Evolutionary conservation across 2,888 invertebrate species (phyloP), one percentile per base, ranked within the genome.

Genomic region (Rhodophaea formosa): DNA sequence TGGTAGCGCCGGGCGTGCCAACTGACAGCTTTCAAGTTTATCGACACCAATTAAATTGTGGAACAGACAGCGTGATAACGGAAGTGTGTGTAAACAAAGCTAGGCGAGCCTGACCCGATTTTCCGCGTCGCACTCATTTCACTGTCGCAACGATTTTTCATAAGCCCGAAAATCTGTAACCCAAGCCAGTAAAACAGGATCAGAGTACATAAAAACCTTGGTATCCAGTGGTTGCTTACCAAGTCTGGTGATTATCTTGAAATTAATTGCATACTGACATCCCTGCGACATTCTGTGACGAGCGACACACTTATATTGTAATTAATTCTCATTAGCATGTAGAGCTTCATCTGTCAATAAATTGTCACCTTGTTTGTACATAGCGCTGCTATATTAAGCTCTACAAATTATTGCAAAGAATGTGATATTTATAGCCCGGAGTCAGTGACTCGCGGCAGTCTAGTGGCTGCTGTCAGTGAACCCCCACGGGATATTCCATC

Each of bases 291-390:
- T 59, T 59, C 32, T 57, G 58, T 60, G 67, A 71, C 68, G 62
- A 59, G 63, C 75, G 77, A 82, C 77, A 83, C 74, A 84, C 75
- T 83, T 82, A 74, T 67, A 77, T 61, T 67, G 78, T 70, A 83
- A 85, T 86, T 82, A 82, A 84, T 86, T 86, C 75, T 82, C 82
- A 83, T 86, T 80, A 81, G 74, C 70, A 74, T 65, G 66, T 67
- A 70, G 67, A 66, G 68, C 73, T 71, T 67, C 73, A 77, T 80
- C 71, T 66, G 76, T 87, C 86, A 85, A 80, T 83, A 79, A 74
- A 73, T 74, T 87, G 82, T 82, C 85, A 82, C 77, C 74, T 80
- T 80, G 77, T 80, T 79, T 83, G 75, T 80, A 82, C 84, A 86
- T 86, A 86, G 79, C 72, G 59, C 57, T 58, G 65, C 73, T 83